Evolutionary conservation across 1,140 invertebrate genomes (phyloP).

Genomic region (Thaumetopoea pityocampa): DNA sequence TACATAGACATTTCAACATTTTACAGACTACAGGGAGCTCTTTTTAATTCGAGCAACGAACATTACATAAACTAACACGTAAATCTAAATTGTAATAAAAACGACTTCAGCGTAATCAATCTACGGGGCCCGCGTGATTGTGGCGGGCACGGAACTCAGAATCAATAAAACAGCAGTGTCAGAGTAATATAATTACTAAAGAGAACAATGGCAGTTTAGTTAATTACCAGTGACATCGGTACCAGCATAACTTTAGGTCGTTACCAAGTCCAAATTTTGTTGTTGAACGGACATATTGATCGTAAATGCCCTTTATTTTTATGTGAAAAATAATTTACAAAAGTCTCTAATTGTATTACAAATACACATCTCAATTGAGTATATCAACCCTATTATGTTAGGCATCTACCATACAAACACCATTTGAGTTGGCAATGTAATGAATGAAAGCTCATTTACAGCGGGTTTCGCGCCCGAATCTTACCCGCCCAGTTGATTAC

Average conservation of each 20-base stretch:
- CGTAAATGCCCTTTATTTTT: constrained; percentile 43
- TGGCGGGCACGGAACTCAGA: constrained; percentile 49
- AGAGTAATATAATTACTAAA: constrained; percentile 48
- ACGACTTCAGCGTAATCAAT: constrained; percentile 63
- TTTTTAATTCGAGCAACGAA: constrained; percentile 75
- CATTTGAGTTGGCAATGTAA: constrained; percentile 31
- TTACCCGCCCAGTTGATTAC: constrained; percentile 31
- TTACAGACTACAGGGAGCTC: constrained; percentile 73
- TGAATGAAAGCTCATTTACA: constrained; percentile 27
- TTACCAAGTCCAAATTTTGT: constrained; percentile 45
- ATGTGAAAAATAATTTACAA: constrained; percentile 29
- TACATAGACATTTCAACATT: constrained; percentile 75
- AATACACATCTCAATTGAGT: constrained; percentile 55
- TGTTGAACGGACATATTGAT: constrained; percentile 63
- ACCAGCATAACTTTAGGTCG: constrained; percentile 52
- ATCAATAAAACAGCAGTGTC: constrained; percentile 71
- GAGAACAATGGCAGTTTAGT: constrained; percentile 66
- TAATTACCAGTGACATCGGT: constrained; percentile 52
- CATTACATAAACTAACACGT: constrained; percentile 76
- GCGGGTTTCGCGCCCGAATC: constrained; percentile 21
- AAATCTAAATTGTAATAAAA: constrained; percentile 73
- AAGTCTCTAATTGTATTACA: constrained; percentile 37
- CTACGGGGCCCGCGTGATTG: constrained; percentile 50
- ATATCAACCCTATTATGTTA: constrained; percentile 56
- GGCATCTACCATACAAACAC: constrained; percentile 57